A percentile compares a stretch with the other conserved stretches of the same genome.
Conservation (phyloP, 2,888 invertebrate species). For the Crocallis elinguaria region DNA sequence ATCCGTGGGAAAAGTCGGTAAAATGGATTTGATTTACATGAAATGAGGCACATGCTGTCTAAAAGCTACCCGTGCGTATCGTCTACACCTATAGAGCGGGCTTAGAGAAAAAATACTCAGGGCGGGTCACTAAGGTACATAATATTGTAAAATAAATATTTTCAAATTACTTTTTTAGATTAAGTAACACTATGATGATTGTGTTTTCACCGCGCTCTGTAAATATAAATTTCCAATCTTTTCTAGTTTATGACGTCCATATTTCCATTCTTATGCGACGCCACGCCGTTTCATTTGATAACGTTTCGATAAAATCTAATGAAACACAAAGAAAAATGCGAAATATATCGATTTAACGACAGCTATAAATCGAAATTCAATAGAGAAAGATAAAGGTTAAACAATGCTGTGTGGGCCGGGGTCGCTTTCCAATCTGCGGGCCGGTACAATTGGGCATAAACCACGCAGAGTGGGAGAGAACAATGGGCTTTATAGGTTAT, state of each 20-base stretch:
- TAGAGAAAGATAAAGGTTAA: constrained; percentile 53
- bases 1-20: no score
- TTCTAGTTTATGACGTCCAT: background rate
- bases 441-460: constrained; percentile 68
- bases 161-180: no score
- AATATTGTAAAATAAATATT: no score
- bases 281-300: constrained; percentile 28
- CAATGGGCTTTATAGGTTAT: constrained; percentile 65
- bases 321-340: constrained; percentile 52
- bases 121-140: no score
- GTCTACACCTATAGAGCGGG: no score
- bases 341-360: constrained; percentile 61
- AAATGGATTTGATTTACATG: no score
- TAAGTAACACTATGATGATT: no score
- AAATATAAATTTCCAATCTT: background rate
- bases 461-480: constrained; percentile 65
- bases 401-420: constrained; percentile 35
- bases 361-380: constrained; percentile 57
- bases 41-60: no score
- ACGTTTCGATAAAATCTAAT: constrained; percentile 37
- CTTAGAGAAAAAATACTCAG: no score
- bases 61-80: no score
- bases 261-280: background rate
- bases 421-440: constrained; percentile 37
- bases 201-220: background rate